phyloP scores from a whole-genome alignment of 1,140 invertebrate species.

The Pseudomyrmex cubaensis region DNA sequence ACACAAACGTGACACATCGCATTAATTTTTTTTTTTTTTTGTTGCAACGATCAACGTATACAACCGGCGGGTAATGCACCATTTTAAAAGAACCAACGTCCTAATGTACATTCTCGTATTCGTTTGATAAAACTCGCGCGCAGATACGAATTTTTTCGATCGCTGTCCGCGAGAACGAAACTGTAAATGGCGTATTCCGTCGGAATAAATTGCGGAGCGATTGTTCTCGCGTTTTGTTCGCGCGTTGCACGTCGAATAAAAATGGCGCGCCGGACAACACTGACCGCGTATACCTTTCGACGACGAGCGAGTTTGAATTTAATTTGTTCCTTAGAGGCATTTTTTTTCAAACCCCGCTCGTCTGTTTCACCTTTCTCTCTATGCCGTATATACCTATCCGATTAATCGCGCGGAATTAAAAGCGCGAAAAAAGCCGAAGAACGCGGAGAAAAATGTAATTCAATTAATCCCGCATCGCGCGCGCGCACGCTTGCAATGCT shows the following conservation, averaged over 20 bases:
- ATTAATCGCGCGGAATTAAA: slow-evolving; percentile 57
- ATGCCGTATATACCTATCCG: slow-evolving; percentile 5
- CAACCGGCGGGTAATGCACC: background rate
- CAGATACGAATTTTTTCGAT: slow-evolving; percentile 2
- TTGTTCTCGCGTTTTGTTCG: slow-evolving; percentile 41
- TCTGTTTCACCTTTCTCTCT: slow-evolving; percentile 5
- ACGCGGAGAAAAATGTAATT: slow-evolving; percentile 35
- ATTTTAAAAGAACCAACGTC: background rate
- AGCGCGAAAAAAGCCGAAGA: slow-evolving; percentile 7
- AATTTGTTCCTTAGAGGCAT: slow-evolving; percentile 45
- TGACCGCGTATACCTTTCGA: slow-evolving; percentile 10
- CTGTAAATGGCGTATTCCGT: slow-evolving; percentile 30
- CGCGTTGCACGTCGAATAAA: slow-evolving; percentile 28
- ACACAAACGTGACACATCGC: background rate
- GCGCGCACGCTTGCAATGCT: background rate
- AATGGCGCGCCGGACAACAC: slow-evolving; percentile 24
- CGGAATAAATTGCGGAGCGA: slow-evolving; percentile 36
- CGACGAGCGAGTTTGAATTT: slow-evolving; percentile 40
- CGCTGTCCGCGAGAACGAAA: background rate
- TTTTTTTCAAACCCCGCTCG: background rate
- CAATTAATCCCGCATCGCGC: slow-evolving; percentile 27
- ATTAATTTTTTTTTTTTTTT: background rate
- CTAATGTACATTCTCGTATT: background rate
- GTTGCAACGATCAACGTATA: background rate
- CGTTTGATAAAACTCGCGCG: slow-evolving; percentile 8